Conservation (phyloP, 2,797 vertebrate genomes). For the Eidolon dupreanum region DNA sequence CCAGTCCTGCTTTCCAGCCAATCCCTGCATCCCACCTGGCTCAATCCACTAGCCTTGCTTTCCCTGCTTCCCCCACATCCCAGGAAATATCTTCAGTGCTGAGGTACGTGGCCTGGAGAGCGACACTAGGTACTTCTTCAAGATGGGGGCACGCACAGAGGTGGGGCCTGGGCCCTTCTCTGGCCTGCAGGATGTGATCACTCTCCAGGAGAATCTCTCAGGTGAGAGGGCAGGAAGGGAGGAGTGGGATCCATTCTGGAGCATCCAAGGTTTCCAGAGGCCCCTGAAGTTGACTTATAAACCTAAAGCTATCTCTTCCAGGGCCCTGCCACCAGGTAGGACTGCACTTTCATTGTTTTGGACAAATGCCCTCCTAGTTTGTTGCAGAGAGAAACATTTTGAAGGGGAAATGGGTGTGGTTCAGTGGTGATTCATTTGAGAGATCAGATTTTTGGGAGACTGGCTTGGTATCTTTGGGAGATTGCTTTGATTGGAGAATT, state of each 20-base stretch:
- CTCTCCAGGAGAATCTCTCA: constrained; percentile 87
- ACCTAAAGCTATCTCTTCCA: background rate
- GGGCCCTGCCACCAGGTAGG: background rate
- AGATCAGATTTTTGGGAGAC: background rate
- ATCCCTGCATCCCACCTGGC: background rate
- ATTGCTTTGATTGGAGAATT: background rate
- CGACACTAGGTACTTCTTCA: constrained; percentile 96
- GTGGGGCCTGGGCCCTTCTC: constrained; percentile 95
- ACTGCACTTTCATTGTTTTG: background rate
- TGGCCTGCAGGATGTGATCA: constrained; percentile 92
- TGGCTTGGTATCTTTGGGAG: background rate
- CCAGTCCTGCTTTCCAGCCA: background rate
- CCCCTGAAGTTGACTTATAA: background rate
- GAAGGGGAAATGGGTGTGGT: background rate
- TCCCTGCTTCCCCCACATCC: constrained; percentile 18
- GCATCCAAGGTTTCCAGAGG: background rate
- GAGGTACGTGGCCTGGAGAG: constrained; percentile 93
- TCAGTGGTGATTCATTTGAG: background rate
- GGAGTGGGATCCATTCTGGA: background rate
- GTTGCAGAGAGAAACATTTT: background rate
- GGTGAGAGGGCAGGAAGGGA: constrained; percentile 73
- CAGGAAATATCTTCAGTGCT: constrained; percentile 93
- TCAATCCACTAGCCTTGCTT: background rate
- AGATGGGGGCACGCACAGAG: constrained; percentile 94
- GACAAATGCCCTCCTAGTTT: background rate